A percentile compares a stretch with the other conserved stretches of the same genome.
Conservation (phyloP, 2,113 vertebrate species). For the Pachyramphus minor region DNA sequence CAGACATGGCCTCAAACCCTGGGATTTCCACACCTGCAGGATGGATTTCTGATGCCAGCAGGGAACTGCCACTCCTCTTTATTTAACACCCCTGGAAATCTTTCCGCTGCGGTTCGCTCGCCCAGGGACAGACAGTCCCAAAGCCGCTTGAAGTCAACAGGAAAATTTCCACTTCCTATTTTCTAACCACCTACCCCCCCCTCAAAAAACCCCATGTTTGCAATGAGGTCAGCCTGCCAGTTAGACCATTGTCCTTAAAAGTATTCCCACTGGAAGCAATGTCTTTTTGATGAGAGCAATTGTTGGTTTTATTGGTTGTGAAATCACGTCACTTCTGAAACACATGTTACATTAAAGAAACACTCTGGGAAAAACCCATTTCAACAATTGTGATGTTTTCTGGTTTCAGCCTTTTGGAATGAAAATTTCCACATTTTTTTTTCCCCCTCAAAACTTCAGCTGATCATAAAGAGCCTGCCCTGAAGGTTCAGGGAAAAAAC, state of each 20-base stretch:
- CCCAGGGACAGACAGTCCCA: not conserved
- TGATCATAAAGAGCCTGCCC: slow-evolving; percentile 1
- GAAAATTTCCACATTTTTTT: not conserved
- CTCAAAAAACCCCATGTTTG: not conserved
- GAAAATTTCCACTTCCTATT: slow-evolving; percentile 22
- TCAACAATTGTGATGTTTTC: not conserved
- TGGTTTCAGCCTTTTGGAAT: slow-evolving; percentile 7
- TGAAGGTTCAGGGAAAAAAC: not conserved
- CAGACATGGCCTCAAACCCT: not conserved
- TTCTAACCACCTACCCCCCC: not conserved
- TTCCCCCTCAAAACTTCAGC: slow-evolving; percentile 1
- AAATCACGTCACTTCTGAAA: slow-evolving; percentile 44
- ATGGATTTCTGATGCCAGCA: not conserved
- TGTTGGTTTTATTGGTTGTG: slow-evolving; percentile 37
- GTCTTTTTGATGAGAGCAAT: slow-evolving; percentile 34
- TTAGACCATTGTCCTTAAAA: slow-evolving; percentile 20
- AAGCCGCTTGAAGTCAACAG: not conserved
- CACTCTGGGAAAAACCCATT: not conserved
- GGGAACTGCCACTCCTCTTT: not conserved
- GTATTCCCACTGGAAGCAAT: not conserved
- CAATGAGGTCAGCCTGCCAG: not conserved
- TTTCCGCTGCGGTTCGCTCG: not conserved
- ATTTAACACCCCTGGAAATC: not conserved
- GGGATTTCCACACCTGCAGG: not conserved
- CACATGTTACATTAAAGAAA: slow-evolving; percentile 24